Conservation (phyloP, 2,888 invertebrate genomes). For the Hedychridium roseum region DNA sequence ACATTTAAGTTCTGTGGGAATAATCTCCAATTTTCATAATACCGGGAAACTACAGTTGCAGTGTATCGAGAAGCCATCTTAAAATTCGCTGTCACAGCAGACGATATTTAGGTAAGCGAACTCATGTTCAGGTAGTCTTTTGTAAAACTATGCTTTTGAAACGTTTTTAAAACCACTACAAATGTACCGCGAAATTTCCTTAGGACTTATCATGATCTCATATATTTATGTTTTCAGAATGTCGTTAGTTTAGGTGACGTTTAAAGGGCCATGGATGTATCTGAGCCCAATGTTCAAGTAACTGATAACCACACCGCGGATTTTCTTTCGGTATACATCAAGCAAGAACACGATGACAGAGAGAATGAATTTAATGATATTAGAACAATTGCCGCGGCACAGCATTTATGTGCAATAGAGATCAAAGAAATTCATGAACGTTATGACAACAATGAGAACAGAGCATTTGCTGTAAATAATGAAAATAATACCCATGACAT, state of each 20-base stretch:
- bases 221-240: constrained; percentile 17
- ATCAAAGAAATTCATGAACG: constrained; percentile 28
- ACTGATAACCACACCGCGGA: constrained; percentile 32
- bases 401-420: constrained; percentile 39
- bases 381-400: constrained; percentile 36
- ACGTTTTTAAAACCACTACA: not conserved
- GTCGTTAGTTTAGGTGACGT: constrained; percentile 13
- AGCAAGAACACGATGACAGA: constrained; percentile 27
- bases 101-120: constrained; percentile 46
- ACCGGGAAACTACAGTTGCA: no score
- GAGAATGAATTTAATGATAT: constrained; percentile 33
- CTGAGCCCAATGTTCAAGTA: constrained; percentile 38
- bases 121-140: constrained; percentile 8
- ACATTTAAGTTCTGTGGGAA: no score
- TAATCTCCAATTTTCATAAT: no score
- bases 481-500: constrained; percentile 16
- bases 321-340: constrained; percentile 32
- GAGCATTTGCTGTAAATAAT: constrained; percentile 13
- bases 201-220: not conserved
- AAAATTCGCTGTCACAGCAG: constrained; percentile 54
- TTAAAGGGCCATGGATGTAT: constrained; percentile 47
- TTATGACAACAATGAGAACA: constrained; percentile 7
- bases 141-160: not conserved
- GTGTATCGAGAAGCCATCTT: no score
- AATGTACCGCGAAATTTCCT: not conserved